Conservation (phyloP, 2,113 vertebrate genomes). For the Rattus rattus region DNA sequence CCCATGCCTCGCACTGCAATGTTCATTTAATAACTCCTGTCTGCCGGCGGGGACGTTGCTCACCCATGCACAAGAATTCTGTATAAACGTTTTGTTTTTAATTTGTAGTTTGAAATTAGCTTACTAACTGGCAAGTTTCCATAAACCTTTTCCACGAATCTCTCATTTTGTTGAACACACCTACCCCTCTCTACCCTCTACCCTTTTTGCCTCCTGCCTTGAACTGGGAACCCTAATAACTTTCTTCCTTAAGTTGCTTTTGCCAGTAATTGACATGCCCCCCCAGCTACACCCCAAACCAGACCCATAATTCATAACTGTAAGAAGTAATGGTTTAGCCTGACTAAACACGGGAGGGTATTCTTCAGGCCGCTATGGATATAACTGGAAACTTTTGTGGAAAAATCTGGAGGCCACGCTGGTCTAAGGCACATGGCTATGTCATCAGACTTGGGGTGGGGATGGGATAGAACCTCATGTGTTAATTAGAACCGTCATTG, state of each 20-base stretch:
- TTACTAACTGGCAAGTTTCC: neutral
- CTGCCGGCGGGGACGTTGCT: too few species aligned
- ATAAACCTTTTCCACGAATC: neutral
- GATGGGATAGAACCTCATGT: neutral
- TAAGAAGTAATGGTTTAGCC: neutral
- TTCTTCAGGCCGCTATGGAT: neutral
- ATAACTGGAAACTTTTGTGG: slow-evolving; percentile 28
- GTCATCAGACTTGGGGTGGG: neutral
- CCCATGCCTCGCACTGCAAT: neutral
- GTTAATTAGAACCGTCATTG: neutral
- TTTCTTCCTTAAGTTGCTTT: neutral
- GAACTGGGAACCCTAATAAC: neutral
- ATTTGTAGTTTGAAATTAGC: neutral
- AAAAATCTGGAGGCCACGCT: slow-evolving; percentile 13
- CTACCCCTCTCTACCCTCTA: neutral
- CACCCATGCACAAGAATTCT: neutral
- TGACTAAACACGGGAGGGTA: neutral
- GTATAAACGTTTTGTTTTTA: neutral
- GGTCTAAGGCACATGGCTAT: neutral
- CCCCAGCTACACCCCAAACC: neutral
- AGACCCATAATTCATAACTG: neutral
- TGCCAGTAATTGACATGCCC: neutral
- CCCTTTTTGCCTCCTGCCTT: neutral
- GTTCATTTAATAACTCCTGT: neutral
- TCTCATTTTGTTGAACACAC: neutral